Base-by-base conservation (phyloP, 2,888 invertebrate genomes). In the Gerris lacustris region DNA sequence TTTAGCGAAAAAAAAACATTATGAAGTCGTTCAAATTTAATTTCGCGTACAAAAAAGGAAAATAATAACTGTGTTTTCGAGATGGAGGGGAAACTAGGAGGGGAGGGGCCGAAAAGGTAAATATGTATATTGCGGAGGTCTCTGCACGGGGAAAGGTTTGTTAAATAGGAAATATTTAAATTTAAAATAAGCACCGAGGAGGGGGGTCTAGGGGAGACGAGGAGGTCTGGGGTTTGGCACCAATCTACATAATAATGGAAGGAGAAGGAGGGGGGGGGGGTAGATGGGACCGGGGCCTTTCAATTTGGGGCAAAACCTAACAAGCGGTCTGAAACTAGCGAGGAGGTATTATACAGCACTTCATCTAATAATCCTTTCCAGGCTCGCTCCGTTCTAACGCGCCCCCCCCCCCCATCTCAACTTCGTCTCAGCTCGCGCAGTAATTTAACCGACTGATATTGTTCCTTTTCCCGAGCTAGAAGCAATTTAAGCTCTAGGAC, bases 151-250 rank as follows among this genome's bases (percentile, higher is more conserved):
- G 55, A 11, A 55, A 31, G 31, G 9, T 55, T 15, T 55, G 55
- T 55, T 55, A 55, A 55, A 55, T 55, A 55, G 55, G 15, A 55
- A 55, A 55, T 55, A 55, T 55, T 55, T 55, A 55, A 55, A 55
- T 55, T 55, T 55, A 55, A 55, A 55, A 55, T 55, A 55, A 55
- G 55, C 55, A 55, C 9, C 15, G 5, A 2, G 15, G 15, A 47
- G 55, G 55, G 9, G 55, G 15, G 55, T 55, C 9, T 11, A 55
- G 15, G 15, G 55, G 55, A 7, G 6, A 7, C 47, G 7, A 7
- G 47, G 11, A 55, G 55, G 11, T 55, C 55, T 9, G 55, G 55
- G 55, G 15, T 55, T 55, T 15, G 55, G 55, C 15, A 15, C 55
- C 55, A 55, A 55, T 55, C 55, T 55, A 15, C 55, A 55, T 55